Conservation (phyloP, 2,888 invertebrate genomes). For the Panopea generosa region DNA sequence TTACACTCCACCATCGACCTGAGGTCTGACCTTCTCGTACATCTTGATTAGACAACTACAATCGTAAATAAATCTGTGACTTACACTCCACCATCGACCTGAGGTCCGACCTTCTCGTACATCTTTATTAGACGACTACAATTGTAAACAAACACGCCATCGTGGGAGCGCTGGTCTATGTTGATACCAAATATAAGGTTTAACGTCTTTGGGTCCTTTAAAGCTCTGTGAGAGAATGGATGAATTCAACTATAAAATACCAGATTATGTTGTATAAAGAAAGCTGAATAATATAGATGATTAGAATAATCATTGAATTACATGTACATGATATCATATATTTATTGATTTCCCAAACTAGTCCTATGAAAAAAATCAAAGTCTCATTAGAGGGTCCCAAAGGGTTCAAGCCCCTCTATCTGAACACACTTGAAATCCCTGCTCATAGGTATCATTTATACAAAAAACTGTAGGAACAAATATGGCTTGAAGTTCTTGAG, state of each 20-base stretch:
- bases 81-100: constrained; percentile 85
- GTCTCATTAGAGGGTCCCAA: no score
- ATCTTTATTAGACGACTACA: constrained; percentile 86
- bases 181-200: constrained; percentile 86
- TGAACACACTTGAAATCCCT: no score
- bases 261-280: no score
- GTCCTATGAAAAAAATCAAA: no score
- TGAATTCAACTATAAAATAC: background rate
- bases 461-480: no score
- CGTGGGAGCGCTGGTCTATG: constrained; percentile 84
- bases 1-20: no score
- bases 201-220: constrained; percentile 84
- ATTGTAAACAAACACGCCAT: constrained; percentile 86
- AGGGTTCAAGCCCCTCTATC: no score
- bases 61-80: no score
- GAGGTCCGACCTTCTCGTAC: constrained; percentile 86
- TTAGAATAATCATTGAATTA: background rate
- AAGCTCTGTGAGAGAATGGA: constrained; percentile 67
- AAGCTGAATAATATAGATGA: background rate
- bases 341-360: no score
- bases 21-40: constrained; percentile 86
- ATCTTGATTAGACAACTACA: constrained; percentile 86
- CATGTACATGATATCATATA: background rate
- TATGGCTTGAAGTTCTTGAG: no score
- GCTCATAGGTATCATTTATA: no score